phyloP scores from a whole-genome alignment of 2,888 invertebrate species.

The Caenorhabditis panamensis region DNA sequence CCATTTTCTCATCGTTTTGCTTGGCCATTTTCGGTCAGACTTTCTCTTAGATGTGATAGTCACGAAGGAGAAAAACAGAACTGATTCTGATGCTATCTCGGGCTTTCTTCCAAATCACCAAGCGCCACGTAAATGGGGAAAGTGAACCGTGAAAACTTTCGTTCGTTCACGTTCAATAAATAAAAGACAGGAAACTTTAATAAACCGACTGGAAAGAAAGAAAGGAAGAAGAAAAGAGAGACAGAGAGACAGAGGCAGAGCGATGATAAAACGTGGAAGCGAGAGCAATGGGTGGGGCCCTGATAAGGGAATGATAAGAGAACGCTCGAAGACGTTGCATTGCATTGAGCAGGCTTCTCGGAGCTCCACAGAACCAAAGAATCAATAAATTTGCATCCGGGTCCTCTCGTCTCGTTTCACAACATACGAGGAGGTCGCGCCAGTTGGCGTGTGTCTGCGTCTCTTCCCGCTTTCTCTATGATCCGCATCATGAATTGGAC shows the following conservation, averaged over 20 bases:
- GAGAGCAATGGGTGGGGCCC: conserved; percentile 13
- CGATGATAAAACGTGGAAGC: conserved; percentile 20
- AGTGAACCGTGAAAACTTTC: no score
- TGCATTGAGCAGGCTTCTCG: neutral
- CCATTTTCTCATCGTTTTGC: conserved; percentile 18
- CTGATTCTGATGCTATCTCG: no score
- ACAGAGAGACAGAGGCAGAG: neutral
- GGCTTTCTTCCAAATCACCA: no score
- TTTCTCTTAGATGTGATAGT: no score
- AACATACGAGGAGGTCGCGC: neutral
- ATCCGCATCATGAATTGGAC: conserved; percentile 33
- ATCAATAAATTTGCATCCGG: conserved; percentile 58
- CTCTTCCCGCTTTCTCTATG: conserved; percentile 26
- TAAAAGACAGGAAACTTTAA: no score
- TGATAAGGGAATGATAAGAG: conserved; percentile 37
- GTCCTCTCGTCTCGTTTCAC: neutral
- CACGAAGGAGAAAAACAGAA: no score
- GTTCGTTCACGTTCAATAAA: no score
- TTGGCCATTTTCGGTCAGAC: no score
- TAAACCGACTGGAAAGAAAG: neutral
- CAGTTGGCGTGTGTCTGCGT: conserved; percentile 48
- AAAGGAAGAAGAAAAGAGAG: conserved; percentile 4
- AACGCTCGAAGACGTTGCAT: neutral
- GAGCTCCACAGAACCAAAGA: no score
- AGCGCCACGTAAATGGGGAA: no score